A percentile compares a stretch with the other conserved stretches of the same genome.
These are phyloP conservation scores for Podargus strigoides DNA, from an alignment of 2,797 vertebrate genomes.

Conservation along the genomic window DNA sequence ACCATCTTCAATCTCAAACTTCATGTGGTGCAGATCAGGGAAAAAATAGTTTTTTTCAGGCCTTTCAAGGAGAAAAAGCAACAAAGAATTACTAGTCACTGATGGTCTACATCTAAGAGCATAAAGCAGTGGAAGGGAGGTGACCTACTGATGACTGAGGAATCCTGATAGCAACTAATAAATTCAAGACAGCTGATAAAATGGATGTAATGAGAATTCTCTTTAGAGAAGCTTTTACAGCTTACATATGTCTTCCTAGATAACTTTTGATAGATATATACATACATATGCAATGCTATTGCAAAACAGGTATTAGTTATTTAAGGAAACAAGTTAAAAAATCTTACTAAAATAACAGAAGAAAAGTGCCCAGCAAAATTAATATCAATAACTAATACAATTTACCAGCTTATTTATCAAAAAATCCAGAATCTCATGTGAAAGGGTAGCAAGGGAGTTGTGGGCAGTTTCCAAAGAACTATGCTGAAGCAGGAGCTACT, in stretches of 20 bases:
- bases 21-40: conserved; percentile 88
- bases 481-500: background rate
- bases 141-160: background rate
- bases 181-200: background rate
- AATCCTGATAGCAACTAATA: background rate
- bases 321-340: background rate
- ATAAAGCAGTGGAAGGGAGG: background rate
- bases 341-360: background rate
- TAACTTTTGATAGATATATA: background rate
- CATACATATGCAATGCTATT: background rate
- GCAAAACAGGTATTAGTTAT: background rate
- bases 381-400: background rate
- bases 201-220: background rate
- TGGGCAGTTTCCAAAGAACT: background rate
- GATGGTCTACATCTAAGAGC: background rate
- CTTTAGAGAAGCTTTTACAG: background rate
- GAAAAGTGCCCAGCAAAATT: background rate
- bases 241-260: background rate
- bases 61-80: conserved; percentile 66
- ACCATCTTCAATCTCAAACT: conserved; percentile 90
- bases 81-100: background rate
- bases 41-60: conserved; percentile 82
- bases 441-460: background rate
- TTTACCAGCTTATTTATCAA: background rate
- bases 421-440: background rate